Evolutionary conservation across 1,140 invertebrate genomes (phyloP), one percentile per base, ranked within the genome.

Genomic region (Aphis gossypii): DNA sequence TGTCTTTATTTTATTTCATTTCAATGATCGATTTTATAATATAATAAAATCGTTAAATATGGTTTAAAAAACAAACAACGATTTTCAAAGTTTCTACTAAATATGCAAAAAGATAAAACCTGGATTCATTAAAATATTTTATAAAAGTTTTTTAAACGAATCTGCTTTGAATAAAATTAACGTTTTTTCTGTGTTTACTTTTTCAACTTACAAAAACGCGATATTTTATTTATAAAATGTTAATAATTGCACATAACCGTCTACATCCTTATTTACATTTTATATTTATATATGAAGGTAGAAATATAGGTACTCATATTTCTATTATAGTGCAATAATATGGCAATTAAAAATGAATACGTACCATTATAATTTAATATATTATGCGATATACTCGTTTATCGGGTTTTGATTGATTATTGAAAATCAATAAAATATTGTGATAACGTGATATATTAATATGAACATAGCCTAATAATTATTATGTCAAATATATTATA

Each of bases 121-220:
- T 87, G 18, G 25, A 48, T 87, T 87, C 46, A 48, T 87, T 48
- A 87, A 87, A 87, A 87, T 87, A 87, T 87, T 87, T 87, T 48
- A 87, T 87, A 87, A 87, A 87, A 87, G 86, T 48, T 87, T 87
- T 83, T 87, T 87, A 87, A 87, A 51, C n/a, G 86, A 87, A 87
- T 87, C 86, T 87, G 46, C 44, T 87, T 48, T 48, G 86, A 87
- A 87, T 51, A 87, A 87, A 87, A 87, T 87, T 87, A 87, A 87
- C 86, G 51, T 87, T 87, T 87, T 51, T 87, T 87, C 86, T 20
- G 5, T 87, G 38, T 87, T 46, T 87, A 76, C 60, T n/a, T 76
- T 76, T 76, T 76, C 30, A n/a, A n/a, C 60, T 76, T 76, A 76
- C 60, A n/a, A n/a, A n/a, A 76, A n/a, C 14, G 14, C 60, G 60